Evolutionary conservation across 2,797 vertebrate genomes (phyloP).

Genomic region (Spheniscus humboldti): DNA sequence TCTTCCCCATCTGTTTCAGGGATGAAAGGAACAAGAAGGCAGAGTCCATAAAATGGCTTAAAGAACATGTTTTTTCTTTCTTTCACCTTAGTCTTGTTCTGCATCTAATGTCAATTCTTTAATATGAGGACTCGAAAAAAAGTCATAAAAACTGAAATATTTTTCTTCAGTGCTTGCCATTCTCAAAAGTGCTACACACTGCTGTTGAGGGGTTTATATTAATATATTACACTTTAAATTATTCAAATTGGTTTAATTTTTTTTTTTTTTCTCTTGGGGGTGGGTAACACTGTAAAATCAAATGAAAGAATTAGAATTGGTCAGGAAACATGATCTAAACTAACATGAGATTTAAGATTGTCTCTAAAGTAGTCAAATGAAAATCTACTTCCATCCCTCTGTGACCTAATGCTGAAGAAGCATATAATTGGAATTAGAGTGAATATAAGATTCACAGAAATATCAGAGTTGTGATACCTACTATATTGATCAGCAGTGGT

Average conservation of each 20-base stretch:
- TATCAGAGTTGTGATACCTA: not conserved
- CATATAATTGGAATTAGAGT: slow-evolving; percentile 2
- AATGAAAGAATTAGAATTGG: not conserved
- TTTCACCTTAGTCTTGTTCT: not conserved
- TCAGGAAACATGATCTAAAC: not conserved
- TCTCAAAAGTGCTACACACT: not conserved
- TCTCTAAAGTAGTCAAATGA: not conserved
- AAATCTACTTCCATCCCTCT: slow-evolving; percentile 2
- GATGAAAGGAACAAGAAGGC: not conserved
- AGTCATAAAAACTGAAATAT: not conserved
- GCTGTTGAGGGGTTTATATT: not conserved
- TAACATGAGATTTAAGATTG: slow-evolving; percentile 4
- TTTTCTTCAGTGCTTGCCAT: not conserved
- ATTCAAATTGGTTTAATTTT: not conserved
- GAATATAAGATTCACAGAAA: slow-evolving; percentile 1
- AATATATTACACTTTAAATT: slow-evolving; percentile 18
- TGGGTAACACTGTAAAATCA: not conserved
- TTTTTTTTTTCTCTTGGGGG: not conserved
- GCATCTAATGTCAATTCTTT: not conserved
- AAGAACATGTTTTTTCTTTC: not conserved
- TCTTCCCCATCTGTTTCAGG: not conserved
- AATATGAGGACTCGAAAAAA: not conserved
- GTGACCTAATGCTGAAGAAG: not conserved
- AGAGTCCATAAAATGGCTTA: not conserved
- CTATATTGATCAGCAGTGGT: not conserved